phyloP scores from a whole-genome alignment of 30 jellyfish, hydroid and myxozoan species.

The Aurelia aurita complex sp. Pacific region DNA sequence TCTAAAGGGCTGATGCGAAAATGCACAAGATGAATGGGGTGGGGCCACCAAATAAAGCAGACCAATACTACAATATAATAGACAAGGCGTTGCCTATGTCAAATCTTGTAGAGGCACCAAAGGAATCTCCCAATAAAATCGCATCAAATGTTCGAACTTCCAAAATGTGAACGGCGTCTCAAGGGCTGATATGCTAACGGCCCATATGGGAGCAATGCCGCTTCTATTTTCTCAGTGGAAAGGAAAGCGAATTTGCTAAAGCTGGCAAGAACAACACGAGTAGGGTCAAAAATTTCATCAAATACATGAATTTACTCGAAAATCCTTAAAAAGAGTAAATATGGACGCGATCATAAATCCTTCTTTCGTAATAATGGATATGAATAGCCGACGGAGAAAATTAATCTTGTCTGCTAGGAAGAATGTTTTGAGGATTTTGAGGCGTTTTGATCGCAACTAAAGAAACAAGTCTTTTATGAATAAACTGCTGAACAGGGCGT shows the following conservation, averaged over 20 bases:
- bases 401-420: neutral
- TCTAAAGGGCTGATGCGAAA: no score
- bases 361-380: neutral
- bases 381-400: neutral
- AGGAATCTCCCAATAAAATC: no score
- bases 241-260: constrained; percentile 15
- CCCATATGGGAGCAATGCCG: neutral
- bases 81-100: no score
- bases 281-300: constrained; percentile 43
- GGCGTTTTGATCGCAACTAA: neutral
- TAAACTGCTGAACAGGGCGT: no score
- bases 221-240: constrained; percentile 11
- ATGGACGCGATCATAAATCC: constrained; percentile 6
- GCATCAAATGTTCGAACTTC: no score
- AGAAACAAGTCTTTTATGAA: neutral
- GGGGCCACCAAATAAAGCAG: no score
- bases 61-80: no score
- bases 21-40: no score
- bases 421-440: neutral
- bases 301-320: constrained; percentile 17
- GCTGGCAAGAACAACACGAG: constrained; percentile 7
- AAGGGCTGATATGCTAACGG: no score
- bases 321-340: constrained; percentile 21
- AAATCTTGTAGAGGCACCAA: no score
- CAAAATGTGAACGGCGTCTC: no score